Evolutionary conservation across 30 jellyfish, hydroid and myxozoan genomes (phyloP).

Genomic region (Aurelia aurita complex sp. Pacific): DNA sequence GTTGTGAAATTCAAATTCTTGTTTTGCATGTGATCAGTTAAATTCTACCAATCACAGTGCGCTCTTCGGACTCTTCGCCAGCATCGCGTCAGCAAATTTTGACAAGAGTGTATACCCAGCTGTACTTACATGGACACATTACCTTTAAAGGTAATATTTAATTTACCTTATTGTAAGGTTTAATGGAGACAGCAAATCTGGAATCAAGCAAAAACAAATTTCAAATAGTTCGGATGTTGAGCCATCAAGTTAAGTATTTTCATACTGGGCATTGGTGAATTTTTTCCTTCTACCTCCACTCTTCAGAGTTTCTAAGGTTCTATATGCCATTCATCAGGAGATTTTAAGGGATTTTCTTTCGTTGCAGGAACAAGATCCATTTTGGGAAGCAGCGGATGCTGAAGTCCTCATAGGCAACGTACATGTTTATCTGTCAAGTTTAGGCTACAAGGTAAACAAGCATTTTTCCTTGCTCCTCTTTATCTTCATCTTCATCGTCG

Average conservation of each 20-base stretch:
- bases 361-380: conserved; percentile 91
- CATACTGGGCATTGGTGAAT: not conserved
- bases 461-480: not conserved
- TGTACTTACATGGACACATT: too few species aligned
- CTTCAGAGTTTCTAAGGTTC: not conserved
- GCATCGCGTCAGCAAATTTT: too few species aligned
- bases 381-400: conserved; percentile 96
- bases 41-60: too few species aligned
- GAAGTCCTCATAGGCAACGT: conserved; percentile 92
- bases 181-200: too few species aligned
- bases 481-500: not conserved
- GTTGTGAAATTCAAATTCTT: too few species aligned
- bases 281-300: not conserved
- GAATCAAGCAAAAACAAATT: too few species aligned
- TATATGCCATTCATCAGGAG: not conserved
- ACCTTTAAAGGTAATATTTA: too few species aligned
- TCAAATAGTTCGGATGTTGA: too few species aligned
- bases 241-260: not conserved
- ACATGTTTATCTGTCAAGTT: conserved; percentile 83
- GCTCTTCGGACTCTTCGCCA: too few species aligned
- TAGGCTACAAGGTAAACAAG: conserved; percentile 85
- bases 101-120: too few species aligned
- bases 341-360: not conserved
- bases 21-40: too few species aligned
- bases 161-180: too few species aligned